Evolutionary conservation across 2,113 vertebrate species (phyloP).

Genomic region (Centropus bengalensis): DNA sequence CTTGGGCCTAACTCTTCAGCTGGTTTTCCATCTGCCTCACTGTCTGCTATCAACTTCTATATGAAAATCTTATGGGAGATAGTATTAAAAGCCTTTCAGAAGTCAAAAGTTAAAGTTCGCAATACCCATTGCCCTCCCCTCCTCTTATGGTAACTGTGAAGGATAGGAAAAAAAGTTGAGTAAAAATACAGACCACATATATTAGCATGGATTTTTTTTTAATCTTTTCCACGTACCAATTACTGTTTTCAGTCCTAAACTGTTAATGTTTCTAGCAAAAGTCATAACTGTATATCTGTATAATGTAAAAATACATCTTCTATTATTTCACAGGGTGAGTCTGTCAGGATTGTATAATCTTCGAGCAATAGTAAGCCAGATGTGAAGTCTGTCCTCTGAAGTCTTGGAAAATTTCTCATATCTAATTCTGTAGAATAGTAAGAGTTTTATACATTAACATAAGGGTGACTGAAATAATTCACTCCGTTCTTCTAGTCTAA

Average conservation of each 20-base stretch:
- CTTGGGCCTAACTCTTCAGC: no score
- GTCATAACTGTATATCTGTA: neutral
- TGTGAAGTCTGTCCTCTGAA: neutral
- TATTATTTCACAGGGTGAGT: neutral
- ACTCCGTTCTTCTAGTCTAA: neutral
- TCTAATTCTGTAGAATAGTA: neutral
- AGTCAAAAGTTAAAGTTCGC: no score
- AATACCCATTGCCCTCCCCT: no score
- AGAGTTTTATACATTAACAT: neutral
- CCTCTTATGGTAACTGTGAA: neutral
- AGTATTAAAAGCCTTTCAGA: no score
- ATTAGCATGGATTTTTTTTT: neutral
- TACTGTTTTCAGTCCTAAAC: neutral
- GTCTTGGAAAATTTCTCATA: neutral
- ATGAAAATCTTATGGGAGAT: no score
- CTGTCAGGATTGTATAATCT: neutral
- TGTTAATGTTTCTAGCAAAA: neutral
- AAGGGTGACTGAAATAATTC: neutral
- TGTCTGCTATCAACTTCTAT: no score
- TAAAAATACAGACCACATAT: neutral
- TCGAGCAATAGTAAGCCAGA: neutral
- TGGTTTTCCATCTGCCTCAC: no score
- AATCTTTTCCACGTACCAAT: neutral
- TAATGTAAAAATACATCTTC: neutral
- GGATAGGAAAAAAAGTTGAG: neutral